Evolutionary conservation across 2,888 invertebrate genomes (phyloP).

Genomic region (Oligia strigilis): DNA sequence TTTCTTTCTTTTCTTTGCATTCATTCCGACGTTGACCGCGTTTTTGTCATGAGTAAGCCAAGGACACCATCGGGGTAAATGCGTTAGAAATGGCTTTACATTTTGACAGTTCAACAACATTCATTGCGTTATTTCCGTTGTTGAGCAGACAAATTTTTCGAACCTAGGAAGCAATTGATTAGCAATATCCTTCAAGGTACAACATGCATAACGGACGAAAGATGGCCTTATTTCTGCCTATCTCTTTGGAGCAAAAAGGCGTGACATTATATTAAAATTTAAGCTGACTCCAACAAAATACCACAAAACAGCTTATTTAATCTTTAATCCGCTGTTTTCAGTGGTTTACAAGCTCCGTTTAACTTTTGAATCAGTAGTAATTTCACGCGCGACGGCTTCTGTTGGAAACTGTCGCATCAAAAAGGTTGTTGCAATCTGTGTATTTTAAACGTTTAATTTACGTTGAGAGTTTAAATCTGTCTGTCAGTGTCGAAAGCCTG

Average conservation of each 20-base stretch:
- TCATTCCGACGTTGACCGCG: too few species aligned
- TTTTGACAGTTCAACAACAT: too few species aligned
- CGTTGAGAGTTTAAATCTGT: constrained; percentile 12
- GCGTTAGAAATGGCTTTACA: too few species aligned
- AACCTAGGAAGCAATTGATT: too few species aligned
- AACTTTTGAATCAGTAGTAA: constrained; percentile 44
- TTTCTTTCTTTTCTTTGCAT: too few species aligned
- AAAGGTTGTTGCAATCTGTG: constrained; percentile 15
- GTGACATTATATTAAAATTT: not conserved
- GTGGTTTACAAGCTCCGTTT: constrained; percentile 51
- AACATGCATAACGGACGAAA: not conserved
- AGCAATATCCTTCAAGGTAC: not conserved
- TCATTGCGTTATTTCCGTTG: too few species aligned
- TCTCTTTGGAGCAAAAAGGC: not conserved
- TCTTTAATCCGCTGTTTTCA: constrained; percentile 45
- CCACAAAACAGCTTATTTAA: constrained; percentile 41
- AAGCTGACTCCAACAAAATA: not conserved
- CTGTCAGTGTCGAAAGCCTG: not conserved
- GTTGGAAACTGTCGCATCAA: constrained; percentile 28
- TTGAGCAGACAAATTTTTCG: too few species aligned
- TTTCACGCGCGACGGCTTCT: constrained; percentile 39
- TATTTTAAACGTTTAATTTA: constrained; percentile 51
- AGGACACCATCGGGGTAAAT: too few species aligned
- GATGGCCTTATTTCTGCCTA: not conserved
- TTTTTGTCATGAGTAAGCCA: too few species aligned